phyloP scores from a whole-genome alignment of 2,797 vertebrate species.

The Lacerta bilineata region DNA sequence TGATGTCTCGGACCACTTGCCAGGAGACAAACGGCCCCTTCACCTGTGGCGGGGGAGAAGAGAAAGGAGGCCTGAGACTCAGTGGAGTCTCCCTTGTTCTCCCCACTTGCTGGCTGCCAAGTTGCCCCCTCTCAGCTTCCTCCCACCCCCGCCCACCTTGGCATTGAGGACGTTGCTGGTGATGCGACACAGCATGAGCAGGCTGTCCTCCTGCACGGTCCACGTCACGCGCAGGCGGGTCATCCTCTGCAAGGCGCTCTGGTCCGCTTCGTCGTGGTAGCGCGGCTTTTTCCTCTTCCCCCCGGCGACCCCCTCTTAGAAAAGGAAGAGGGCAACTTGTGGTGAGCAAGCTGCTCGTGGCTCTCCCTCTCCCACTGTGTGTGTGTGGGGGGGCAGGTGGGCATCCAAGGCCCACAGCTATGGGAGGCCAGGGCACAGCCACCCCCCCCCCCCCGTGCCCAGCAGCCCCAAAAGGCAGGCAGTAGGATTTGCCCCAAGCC shows the following conservation, averaged over 20 bases:
- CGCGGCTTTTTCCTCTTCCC: slow-evolving; percentile 75
- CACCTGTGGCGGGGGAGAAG: slow-evolving; percentile 76
- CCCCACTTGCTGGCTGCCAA: not conserved
- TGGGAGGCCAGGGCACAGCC: not conserved
- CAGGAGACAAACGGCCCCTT: slow-evolving; percentile 90
- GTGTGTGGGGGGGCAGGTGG: not conserved
- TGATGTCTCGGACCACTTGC: slow-evolving; percentile 92
- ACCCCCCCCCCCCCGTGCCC: too few species aligned
- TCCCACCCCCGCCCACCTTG: slow-evolving; percentile 81
- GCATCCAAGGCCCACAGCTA: too few species aligned
- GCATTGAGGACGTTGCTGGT: slow-evolving; percentile 92
- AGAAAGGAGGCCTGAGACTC: accelerated
- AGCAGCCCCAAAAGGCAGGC: not conserved
- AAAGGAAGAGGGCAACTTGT: not conserved
- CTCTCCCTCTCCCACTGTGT: not conserved
- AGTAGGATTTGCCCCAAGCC: not conserved
- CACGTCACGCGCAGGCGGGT: slow-evolving; percentile 92
- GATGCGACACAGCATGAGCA: slow-evolving; percentile 94
- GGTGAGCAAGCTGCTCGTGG: accelerated
- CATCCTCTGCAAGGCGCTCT: slow-evolving; percentile 91
- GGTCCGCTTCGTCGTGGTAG: slow-evolving; percentile 92
- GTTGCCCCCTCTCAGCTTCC: too few species aligned
- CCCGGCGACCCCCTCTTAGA: slow-evolving; percentile 64
- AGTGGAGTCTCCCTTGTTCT: not conserved
- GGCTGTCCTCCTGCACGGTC: slow-evolving; percentile 91